Percentiles rank a stretch among this genome's conserved stretches.
Conservation (phyloP, 2,888 invertebrate genomes). For the Rambutsinella grinnellia region DNA sequence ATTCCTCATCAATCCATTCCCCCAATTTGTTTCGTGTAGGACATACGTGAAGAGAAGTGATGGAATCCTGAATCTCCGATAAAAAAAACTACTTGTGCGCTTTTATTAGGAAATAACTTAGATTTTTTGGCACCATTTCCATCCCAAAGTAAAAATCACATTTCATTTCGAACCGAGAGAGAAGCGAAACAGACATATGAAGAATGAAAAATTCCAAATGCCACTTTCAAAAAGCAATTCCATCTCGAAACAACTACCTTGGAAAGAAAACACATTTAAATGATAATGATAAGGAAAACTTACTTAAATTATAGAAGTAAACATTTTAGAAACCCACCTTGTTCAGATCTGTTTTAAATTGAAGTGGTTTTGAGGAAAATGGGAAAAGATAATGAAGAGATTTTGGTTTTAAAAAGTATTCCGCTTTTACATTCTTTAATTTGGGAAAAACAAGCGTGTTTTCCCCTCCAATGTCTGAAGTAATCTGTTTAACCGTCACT, state of each 20-base stretch:
- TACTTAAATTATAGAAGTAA: no score
- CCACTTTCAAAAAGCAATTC: conserved; percentile 43
- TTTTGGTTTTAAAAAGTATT: background rate
- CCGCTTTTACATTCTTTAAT: background rate
- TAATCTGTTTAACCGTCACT: conserved; percentile 17
- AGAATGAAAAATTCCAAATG: conserved; percentile 49
- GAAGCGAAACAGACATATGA: conserved; percentile 23
- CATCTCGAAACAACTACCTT: no score
- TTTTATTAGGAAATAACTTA: conserved; percentile 24
- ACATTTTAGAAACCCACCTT: no score
- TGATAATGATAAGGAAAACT: no score
- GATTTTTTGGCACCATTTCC: conserved; percentile 41
- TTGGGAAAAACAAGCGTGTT: background rate
- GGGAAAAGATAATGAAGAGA: background rate
- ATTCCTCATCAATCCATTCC: conserved; percentile 1
- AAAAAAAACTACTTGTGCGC: background rate
- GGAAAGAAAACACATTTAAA: no score
- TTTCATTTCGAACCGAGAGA: conserved; percentile 10
- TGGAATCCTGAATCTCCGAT: conserved; percentile 6
- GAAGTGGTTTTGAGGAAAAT: background rate
- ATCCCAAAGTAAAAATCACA: background rate
- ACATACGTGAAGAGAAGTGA: background rate
- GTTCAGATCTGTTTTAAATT: conserved; percentile 3
- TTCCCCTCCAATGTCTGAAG: conserved; percentile 3
- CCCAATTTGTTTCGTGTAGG: conserved; percentile 20